phyloP scores from a whole-genome alignment of 1,140 invertebrate genomes.

The Penaeus indicus region DNA sequence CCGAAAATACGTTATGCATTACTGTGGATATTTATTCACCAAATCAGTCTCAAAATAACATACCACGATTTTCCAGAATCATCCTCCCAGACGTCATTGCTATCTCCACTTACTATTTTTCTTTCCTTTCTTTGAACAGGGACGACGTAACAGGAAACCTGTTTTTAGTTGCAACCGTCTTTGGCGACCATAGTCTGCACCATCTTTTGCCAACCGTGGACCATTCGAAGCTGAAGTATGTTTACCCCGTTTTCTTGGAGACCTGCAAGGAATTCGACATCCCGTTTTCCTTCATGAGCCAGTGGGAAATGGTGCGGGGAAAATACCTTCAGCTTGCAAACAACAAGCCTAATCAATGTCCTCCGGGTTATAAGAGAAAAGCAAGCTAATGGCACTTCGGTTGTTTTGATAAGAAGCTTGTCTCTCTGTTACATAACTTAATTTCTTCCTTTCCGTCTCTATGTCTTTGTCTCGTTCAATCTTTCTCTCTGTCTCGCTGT shows the following conservation, averaged over 20 bases:
- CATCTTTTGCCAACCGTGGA: conserved; percentile 87
- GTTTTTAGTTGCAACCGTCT: conserved; percentile 79
- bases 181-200: conserved; percentile 83
- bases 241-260: conserved; percentile 78
- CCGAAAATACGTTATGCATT: too few species aligned
- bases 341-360: conserved; percentile 70
- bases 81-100: too few species aligned
- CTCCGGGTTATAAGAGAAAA: conserved; percentile 41
- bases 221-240: conserved; percentile 77
- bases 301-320: conserved; percentile 77
- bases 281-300: conserved; percentile 69
- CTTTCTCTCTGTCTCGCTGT: too few species aligned
- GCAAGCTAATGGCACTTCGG: too few species aligned
- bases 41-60: too few species aligned
- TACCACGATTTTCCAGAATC: too few species aligned
- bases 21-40: too few species aligned
- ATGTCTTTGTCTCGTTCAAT: too few species aligned
- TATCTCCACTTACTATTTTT: too few species aligned
- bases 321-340: conserved; percentile 79
- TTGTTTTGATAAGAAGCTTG: too few species aligned
- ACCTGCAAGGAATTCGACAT: conserved; percentile 79
- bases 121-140: neutral
- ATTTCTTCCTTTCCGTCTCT: too few species aligned
- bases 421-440: too few species aligned
- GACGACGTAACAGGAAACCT: conserved; percentile 78